Evolutionary conservation across 2,113 vertebrate genomes (phyloP).

Genomic region (Neolamprologus brichardi): DNA sequence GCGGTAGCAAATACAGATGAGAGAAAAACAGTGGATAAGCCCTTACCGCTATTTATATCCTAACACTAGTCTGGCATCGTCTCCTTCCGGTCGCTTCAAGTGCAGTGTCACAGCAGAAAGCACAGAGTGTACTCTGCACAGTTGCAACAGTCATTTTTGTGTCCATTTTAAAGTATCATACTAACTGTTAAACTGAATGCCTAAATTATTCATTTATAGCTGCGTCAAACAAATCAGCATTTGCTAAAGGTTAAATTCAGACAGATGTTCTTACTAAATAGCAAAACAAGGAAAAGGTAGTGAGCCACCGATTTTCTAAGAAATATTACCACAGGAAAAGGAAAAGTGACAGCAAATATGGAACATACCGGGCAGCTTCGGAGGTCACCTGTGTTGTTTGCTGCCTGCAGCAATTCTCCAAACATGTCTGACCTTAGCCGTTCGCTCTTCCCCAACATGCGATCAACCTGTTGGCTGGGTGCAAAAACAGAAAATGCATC

Average conservation of each 20-base stretch:
- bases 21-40: conserved; percentile 52
- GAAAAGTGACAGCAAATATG: neutral
- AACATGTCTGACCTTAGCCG: conserved; percentile 91
- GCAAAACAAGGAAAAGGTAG: neutral
- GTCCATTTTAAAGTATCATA: neutral
- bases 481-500: neutral
- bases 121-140: conserved; percentile 8
- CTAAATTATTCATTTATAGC: neutral
- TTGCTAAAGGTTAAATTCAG: neutral
- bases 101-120: conserved; percentile 26
- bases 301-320: neutral
- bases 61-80: conserved; percentile 49
- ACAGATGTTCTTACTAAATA: neutral
- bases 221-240: neutral
- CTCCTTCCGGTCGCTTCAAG: conserved; percentile 40
- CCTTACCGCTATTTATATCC: conserved; percentile 66
- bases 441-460: conserved; percentile 85
- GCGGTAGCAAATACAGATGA: conserved; percentile 58
- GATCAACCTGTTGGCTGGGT: conserved; percentile 88
- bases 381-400: conserved; percentile 90
- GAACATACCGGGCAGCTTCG: conserved; percentile 89
- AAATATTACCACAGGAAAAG: neutral
- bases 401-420: conserved; percentile 90
- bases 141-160: neutral
- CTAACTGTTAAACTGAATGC: neutral